Evolutionary conservation across 2,888 invertebrate species (phyloP).

Genomic region (Lepidonotus clava): DNA sequence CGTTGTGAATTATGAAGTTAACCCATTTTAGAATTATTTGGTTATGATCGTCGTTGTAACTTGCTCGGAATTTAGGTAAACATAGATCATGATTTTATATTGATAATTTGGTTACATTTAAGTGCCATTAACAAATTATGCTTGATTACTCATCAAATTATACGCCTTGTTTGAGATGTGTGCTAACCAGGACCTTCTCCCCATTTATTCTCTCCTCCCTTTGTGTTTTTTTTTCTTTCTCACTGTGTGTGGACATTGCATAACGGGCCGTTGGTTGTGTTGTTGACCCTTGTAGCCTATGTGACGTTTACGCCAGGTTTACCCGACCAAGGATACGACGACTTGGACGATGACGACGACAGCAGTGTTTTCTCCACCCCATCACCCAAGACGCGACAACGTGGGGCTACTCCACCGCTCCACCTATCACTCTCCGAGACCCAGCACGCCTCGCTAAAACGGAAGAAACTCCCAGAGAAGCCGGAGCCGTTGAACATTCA

Average conservation of each 20-base stretch:
- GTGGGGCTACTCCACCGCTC: conserved; percentile 60
- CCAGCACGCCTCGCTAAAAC: conserved; percentile 82
- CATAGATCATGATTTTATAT: too few species aligned
- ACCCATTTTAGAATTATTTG: too few species aligned
- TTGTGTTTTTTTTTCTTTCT: background rate
- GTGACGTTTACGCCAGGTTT: conserved; percentile 61
- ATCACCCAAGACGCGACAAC: conserved; percentile 67
- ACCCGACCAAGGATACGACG: conserved; percentile 72
- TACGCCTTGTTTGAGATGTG: too few species aligned
- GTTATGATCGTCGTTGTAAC: too few species aligned
- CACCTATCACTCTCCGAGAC: conserved; percentile 77
- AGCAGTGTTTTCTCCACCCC: conserved; percentile 73
- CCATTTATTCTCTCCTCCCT: background rate
- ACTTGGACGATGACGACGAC: conserved; percentile 76
- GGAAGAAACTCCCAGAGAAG: conserved; percentile 79
- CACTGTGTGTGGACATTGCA: background rate
- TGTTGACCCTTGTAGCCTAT: conserved; percentile 53
- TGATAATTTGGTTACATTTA: too few species aligned
- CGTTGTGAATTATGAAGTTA: too few species aligned
- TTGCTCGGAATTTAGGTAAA: too few species aligned
- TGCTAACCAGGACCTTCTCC: too few species aligned
- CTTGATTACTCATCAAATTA: too few species aligned
- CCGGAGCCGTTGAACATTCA: conserved; percentile 45
- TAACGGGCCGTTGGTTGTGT: conserved; percentile 7
- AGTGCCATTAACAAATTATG: too few species aligned